Conservation (phyloP, 1,140 invertebrate genomes). For the Ceratina calcarata region DNA sequence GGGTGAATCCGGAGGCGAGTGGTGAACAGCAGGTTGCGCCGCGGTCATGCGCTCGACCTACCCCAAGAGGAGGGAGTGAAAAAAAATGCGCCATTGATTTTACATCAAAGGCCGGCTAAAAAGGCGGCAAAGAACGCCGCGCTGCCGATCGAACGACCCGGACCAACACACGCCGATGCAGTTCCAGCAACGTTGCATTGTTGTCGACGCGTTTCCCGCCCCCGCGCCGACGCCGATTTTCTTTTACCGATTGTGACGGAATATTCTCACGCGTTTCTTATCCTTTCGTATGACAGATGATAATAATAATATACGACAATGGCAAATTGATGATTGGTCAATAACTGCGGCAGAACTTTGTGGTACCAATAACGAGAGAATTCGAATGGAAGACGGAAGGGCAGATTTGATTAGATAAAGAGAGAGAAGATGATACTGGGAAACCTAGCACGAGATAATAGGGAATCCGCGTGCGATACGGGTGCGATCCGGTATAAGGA, state of each 20-base stretch:
- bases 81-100: slow-evolving; percentile 79
- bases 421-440: too few species aligned
- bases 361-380: not conserved
- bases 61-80: slow-evolving; percentile 67
- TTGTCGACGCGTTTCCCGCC: slow-evolving; percentile 63
- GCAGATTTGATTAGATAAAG: too few species aligned
- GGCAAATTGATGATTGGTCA: too few species aligned
- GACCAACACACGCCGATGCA: slow-evolving; percentile 73
- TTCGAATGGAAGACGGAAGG: not conserved
- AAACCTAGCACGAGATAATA: not conserved
- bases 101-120: slow-evolving; percentile 80
- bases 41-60: slow-evolving; percentile 73
- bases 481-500: slow-evolving; percentile 9
- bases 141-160: slow-evolving; percentile 76
- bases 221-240: slow-evolving; percentile 23
- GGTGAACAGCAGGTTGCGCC: slow-evolving; percentile 62
- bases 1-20: slow-evolving; percentile 58
- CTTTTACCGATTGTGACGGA: slow-evolving; percentile 27
- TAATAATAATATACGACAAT: too few species aligned
- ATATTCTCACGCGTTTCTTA: slow-evolving; percentile 47
- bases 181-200: slow-evolving; percentile 73
- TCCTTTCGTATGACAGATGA: not conserved
- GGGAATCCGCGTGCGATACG: not conserved
- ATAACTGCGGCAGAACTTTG: too few species aligned
- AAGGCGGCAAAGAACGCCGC: slow-evolving; percentile 78